These are phyloP conservation scores for Calosoma granatense DNA, from an alignment of 1,140 invertebrate species.

Conservation along the genomic window DNA sequence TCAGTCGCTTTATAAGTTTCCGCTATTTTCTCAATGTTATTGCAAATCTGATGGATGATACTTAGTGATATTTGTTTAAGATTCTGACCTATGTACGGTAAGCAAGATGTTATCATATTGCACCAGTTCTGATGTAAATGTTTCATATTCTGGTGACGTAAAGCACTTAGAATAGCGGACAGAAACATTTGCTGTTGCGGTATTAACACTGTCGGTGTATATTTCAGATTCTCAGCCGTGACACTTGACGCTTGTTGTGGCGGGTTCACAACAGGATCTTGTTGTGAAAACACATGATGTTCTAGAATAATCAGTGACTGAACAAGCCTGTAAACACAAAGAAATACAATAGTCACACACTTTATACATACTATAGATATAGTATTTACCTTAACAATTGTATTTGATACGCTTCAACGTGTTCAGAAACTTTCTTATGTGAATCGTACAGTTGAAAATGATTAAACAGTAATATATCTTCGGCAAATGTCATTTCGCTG, in stretches of 20 bases:
- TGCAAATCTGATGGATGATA: constrained; percentile 73
- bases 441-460: constrained; percentile 50
- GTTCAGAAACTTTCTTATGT: constrained; percentile 47
- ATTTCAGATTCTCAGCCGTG: constrained; percentile 43
- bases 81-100: constrained; percentile 63
- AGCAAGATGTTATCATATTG: constrained; percentile 62
- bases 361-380: neutral
- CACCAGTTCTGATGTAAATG: constrained; percentile 74
- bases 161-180: constrained; percentile 66
- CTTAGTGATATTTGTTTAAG: constrained; percentile 66
- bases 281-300: constrained; percentile 45
- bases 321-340: constrained; percentile 40
- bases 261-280: constrained; percentile 13
- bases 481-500: constrained; percentile 58
- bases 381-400: constrained; percentile 50
- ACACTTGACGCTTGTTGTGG: constrained; percentile 30
- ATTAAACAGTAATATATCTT: constrained; percentile 77
- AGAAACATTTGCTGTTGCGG: constrained; percentile 81
- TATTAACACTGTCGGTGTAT: constrained; percentile 53
- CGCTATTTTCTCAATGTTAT: constrained; percentile 60
- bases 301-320: constrained; percentile 70
- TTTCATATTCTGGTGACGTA: constrained; percentile 52
- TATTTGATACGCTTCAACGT: constrained; percentile 69
- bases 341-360: neutral
- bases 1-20: constrained; percentile 27